A percentile compares a stretch with the other conserved stretches of the same genome.
Conservation (phyloP, 2,888 invertebrate genomes). For the Seladonia tumulorum region DNA sequence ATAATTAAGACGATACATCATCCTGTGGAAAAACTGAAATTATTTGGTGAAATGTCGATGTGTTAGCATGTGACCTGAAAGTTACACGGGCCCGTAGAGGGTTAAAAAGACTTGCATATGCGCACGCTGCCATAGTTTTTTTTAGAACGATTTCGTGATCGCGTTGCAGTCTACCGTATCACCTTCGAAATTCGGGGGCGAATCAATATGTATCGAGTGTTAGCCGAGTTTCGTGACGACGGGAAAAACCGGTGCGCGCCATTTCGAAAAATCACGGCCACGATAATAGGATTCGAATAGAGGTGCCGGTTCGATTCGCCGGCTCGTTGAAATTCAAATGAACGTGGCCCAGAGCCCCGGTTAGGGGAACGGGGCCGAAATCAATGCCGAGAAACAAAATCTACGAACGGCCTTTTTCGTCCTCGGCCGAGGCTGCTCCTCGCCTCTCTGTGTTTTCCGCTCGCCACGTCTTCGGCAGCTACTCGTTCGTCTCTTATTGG, state of each 20-base stretch:
- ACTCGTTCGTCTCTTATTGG: slow-evolving; percentile 67
- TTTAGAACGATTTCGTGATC: too few species aligned
- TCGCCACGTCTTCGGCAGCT: slow-evolving; percentile 12
- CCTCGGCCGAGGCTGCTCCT: not conserved
- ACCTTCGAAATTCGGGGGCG: too few species aligned
- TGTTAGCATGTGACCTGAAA: too few species aligned
- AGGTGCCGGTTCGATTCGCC: not conserved
- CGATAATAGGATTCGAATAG: not conserved
- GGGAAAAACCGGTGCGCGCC: not conserved
- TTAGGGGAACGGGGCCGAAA: slow-evolving; percentile 1
- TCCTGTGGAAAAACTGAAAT: too few species aligned
- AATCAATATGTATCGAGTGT: not conserved
- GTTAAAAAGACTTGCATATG: too few species aligned
- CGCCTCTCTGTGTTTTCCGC: slow-evolving; percentile 19
- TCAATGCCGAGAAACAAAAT: slow-evolving; percentile 16
- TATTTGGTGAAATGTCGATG: too few species aligned
- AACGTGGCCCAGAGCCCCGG: not conserved
- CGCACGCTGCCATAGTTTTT: too few species aligned
- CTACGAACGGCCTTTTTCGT: slow-evolving; percentile 1
- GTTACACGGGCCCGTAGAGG: too few species aligned
- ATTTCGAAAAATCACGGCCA: not conserved
- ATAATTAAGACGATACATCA: too few species aligned
- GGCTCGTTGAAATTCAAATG: slow-evolving; percentile 16
- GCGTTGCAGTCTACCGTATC: too few species aligned
- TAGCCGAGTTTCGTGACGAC: not conserved